Conservation (phyloP, 2,888 invertebrate genomes). For the Xestia ashworthii region DNA sequence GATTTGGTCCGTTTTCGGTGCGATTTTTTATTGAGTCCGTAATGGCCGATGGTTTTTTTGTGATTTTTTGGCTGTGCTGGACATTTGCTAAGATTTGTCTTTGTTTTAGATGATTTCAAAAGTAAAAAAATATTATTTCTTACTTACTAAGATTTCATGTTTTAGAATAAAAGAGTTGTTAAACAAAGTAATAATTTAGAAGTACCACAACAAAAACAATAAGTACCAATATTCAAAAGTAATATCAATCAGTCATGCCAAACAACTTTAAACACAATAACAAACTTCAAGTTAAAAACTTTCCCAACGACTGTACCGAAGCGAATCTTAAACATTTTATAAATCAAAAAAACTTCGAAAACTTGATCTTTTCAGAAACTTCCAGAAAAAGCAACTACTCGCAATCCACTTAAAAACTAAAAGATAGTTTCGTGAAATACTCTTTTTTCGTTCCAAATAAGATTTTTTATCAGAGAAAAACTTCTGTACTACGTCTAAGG, state of each 20-base stretch:
- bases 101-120: not conserved
- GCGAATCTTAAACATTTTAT: conserved; percentile 48
- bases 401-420: conserved; percentile 62
- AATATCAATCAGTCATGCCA: conserved; percentile 26
- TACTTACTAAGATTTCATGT: not conserved
- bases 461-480: conserved; percentile 35
- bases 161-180: not conserved
- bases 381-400: conserved; percentile 33
- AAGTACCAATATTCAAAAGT: conserved; percentile 18
- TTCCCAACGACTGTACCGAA: conserved; percentile 30
- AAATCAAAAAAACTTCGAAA: conserved; percentile 57
- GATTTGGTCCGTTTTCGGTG: conserved; percentile 31
- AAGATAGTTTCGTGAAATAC: conserved; percentile 48
- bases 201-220: conserved; percentile 11
- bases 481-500: conserved; percentile 15
- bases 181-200: conserved; percentile 2
- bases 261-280: conserved; percentile 51
- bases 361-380: conserved; percentile 53
- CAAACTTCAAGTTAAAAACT: conserved; percentile 45
- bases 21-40: conserved; percentile 41
- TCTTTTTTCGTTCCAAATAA: conserved; percentile 43
- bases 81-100: conserved; percentile 13
- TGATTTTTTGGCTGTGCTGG: conserved; percentile 4
- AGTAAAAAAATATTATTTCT: not conserved
- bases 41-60: conserved; percentile 25